Base-by-base conservation (phyloP, 2,113 vertebrate genomes). In the Rhagologus leucostigma region DNA sequence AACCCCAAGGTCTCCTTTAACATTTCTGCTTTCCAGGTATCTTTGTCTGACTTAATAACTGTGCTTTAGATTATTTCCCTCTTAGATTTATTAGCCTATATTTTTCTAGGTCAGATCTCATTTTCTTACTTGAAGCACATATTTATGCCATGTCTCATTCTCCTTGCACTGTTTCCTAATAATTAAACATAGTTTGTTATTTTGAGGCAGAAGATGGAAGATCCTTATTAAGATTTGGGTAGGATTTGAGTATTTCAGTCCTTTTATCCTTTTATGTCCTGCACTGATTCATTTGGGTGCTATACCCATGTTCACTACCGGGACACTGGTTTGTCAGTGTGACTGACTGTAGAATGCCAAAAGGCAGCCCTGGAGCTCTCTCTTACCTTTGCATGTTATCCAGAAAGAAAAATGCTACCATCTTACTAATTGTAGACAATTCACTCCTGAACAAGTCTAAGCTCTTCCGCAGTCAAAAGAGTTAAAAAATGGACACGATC, bases 11-110 rank as follows among this genome's bases (percentile, higher is more conserved):
- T 93, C 91, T 92, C 90, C 85, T 95, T 81, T 87, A 68, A 86
- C 88, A 75, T 93, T 93, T 95, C 60, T 96, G 78, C 93, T 97
- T 96, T 97, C 87, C 91, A 95, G 86, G 94, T 96, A 95, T 63
- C 83, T 93, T 93, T 96, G 74, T 95, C 93, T 95, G 69, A 79
- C 68, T 91, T 84, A 95, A 89, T 92, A 97, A 95, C 84, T 76
- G 41, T 89, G 81, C 49, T 96, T 96, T 84, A 88, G 84, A 95
- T 95, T 97, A 95, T 92, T 95, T 95, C 62, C 26, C 41, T 70
- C 75, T 80, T 77, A 92, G 81, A 95, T 96, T 97, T 95, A 96
- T 94, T 95, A 95, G 62, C 57, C 68, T 82, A 93, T 39, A 64
- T 90, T 87, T 89, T 88, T 92, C 78, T 76, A 82, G 80, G 93